phyloP scores from a whole-genome alignment of 2,113 vertebrate species.

The Peucedramus taeniatus region DNA sequence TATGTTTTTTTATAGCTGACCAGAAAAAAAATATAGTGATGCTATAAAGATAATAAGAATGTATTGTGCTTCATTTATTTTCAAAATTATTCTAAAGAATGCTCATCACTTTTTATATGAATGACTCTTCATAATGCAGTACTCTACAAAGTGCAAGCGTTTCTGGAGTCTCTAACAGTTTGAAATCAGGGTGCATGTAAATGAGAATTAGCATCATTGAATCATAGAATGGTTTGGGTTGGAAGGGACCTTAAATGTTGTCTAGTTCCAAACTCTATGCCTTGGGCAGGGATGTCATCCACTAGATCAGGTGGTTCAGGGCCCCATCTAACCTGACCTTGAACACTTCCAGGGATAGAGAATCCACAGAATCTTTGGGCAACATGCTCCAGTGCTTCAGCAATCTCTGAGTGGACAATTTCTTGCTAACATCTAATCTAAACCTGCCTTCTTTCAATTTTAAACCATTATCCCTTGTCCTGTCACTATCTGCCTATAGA shows the following conservation, averaged over 20 bases:
- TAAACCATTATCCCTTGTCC: not conserved
- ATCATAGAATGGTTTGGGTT: not conserved
- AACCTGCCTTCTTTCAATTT: not conserved
- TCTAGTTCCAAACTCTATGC: not conserved
- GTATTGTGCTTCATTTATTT: not conserved
- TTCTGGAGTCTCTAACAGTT: not conserved
- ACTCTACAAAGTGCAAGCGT: not conserved
- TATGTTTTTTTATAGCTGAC: not conserved
- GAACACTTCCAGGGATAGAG: not conserved
- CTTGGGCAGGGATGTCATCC: no score
- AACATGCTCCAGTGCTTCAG: not conserved
- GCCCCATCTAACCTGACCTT: not conserved
- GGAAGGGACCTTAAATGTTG: not conserved
- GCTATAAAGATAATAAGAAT: not conserved
- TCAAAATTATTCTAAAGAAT: not conserved
- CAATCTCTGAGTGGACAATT: not conserved
- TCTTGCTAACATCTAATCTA: not conserved
- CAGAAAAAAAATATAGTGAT: not conserved
- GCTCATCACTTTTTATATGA: not conserved
- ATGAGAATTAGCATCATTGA: not conserved
- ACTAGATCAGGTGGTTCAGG: not conserved
- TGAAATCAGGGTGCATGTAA: not conserved
- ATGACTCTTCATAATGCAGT: not conserved
- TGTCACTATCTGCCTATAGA: not conserved
- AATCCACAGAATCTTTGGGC: no score